Conservation (phyloP, 2,888 invertebrate genomes). For the Mantis religiosa region DNA sequence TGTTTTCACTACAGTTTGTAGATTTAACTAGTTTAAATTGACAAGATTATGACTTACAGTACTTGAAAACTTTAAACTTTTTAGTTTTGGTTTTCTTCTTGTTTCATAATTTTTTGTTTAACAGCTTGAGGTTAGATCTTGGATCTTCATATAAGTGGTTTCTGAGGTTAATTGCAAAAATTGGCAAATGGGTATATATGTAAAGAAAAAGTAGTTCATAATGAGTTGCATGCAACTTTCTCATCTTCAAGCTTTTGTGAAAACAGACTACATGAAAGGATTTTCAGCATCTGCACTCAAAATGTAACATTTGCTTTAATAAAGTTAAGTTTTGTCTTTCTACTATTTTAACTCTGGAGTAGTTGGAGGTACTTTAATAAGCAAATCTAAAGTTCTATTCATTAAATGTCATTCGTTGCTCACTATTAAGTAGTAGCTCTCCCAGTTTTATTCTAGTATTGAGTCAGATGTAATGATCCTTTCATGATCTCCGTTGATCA, state of each 20-base stretch:
- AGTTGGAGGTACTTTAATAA: neutral
- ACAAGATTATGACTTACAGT: neutral
- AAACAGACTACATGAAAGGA: neutral
- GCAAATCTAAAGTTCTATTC: neutral
- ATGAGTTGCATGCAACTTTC: neutral
- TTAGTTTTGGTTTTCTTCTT: neutral
- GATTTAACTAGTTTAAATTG: neutral
- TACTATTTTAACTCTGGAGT: neutral
- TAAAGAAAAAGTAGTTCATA: neutral
- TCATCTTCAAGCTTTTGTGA: neutral
- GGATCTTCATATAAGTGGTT: neutral
- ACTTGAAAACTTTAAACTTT: neutral
- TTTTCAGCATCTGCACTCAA: neutral
- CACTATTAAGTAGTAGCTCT: neutral
- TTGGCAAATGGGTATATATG: neutral
- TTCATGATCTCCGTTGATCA: slow-evolving; percentile 6
- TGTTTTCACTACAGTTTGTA: slow-evolving; percentile 6
- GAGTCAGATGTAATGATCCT: slow-evolving; percentile 5
- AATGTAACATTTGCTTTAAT: neutral
- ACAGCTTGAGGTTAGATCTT: neutral
- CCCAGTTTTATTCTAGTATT: neutral
- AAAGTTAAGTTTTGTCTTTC: neutral
- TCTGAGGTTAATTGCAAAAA: neutral
- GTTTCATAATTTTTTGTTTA: neutral
- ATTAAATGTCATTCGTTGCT: neutral